Conservation (phyloP, 2,797 vertebrate species). For the Myotis pilosus region DNA sequence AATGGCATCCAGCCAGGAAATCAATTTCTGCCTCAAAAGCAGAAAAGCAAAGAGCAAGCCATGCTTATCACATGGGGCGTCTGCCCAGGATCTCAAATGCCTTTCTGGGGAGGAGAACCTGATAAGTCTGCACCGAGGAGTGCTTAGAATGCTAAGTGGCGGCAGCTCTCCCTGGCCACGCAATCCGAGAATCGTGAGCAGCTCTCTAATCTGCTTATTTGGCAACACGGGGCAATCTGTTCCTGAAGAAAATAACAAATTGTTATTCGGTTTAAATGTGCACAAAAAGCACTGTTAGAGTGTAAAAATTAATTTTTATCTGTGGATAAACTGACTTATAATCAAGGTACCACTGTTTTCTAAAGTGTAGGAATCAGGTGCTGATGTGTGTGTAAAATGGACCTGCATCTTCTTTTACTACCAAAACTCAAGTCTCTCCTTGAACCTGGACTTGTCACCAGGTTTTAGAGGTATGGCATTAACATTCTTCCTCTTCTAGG, state of each 20-base stretch:
- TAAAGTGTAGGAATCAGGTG: background rate
- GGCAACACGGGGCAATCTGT: background rate
- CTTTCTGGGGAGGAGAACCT: background rate
- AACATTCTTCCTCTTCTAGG: background rate
- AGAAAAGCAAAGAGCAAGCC: background rate
- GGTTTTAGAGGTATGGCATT: background rate
- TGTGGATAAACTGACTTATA: background rate
- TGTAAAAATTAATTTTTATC: background rate
- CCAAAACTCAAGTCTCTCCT: background rate
- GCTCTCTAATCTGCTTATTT: background rate
- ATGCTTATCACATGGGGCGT: background rate
- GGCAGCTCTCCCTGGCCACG: accelerated
- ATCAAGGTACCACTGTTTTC: background rate
- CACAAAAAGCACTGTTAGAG: background rate
- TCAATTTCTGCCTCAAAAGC: background rate
- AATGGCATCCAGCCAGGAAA: background rate
- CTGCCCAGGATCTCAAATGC: background rate
- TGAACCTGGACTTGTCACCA: background rate
- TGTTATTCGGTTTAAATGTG: background rate
- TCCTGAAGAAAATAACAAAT: background rate
- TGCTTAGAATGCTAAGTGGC: background rate
- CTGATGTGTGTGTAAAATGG: background rate
- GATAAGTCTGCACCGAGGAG: background rate
- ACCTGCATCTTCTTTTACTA: background rate
- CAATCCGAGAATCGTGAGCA: background rate